A percentile compares a stretch with the other conserved stretches of the same genome.
Conservation (phyloP, 2,888 invertebrate genomes). For the Oegoconia quadripuncta region DNA sequence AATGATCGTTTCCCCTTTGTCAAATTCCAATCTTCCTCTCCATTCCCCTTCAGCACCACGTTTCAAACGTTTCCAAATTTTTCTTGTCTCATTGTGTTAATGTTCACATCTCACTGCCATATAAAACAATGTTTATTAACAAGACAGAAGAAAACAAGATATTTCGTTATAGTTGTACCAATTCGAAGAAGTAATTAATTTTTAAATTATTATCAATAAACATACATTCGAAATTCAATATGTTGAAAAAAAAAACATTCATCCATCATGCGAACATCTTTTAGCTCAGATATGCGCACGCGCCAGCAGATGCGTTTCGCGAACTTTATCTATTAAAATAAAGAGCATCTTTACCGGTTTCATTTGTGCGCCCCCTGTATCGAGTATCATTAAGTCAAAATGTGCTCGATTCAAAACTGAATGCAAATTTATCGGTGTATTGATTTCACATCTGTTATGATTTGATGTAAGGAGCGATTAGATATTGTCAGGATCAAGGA, state of each 20-base stretch:
- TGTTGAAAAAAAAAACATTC: slow-evolving; percentile 32
- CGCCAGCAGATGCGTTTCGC: slow-evolving; percentile 19
- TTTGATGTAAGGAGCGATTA: too few species aligned
- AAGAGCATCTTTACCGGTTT: slow-evolving; percentile 18
- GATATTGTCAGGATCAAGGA: too few species aligned
- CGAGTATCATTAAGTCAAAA: slow-evolving; percentile 17
- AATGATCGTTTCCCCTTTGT: too few species aligned
- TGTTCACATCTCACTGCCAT: too few species aligned
- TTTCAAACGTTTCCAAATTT: too few species aligned
- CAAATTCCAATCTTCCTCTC: too few species aligned
- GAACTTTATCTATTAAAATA: slow-evolving; percentile 19
- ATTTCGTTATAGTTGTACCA: too few species aligned
- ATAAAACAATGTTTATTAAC: too few species aligned
- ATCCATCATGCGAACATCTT: slow-evolving; percentile 63
- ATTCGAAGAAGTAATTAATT: too few species aligned
- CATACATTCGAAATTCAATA: slow-evolving; percentile 32
- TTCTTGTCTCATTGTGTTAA: too few species aligned
- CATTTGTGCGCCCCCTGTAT: slow-evolving; percentile 13
- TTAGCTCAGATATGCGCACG: slow-evolving; percentile 44
- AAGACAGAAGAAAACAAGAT: too few species aligned
- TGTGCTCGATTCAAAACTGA: slow-evolving; percentile 23
- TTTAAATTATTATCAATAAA: slow-evolving; percentile 23
- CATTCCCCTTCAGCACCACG: too few species aligned
- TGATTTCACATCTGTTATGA: slow-evolving; percentile 32
- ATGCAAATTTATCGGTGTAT: slow-evolving; percentile 31